Conservation (phyloP, 2,888 invertebrate genomes). For the Bellardia pandia region DNA sequence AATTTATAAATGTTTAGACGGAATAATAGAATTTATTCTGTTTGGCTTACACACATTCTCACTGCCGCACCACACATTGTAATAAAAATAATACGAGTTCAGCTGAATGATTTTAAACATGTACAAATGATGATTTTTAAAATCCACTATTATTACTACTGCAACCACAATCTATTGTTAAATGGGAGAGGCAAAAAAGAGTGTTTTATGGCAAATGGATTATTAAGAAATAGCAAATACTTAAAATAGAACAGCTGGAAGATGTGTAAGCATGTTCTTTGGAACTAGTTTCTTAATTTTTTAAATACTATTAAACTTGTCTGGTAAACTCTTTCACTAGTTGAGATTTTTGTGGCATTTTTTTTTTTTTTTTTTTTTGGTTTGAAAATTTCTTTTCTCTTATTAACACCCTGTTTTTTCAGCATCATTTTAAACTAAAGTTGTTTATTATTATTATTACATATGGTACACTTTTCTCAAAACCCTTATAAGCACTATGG, state of each 20-base stretch:
- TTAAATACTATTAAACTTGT: no score
- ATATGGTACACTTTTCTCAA: not conserved
- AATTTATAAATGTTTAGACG: conserved; percentile 33
- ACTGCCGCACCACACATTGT: not conserved
- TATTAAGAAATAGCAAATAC: no score
- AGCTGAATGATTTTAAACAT: conserved; percentile 32
- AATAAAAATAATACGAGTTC: conserved; percentile 3
- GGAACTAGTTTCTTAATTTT: no score
- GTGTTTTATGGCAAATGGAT: not conserved
- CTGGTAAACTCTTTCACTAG: no score
- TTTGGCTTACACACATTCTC: no score
- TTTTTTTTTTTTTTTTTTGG: no score
- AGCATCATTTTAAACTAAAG: not conserved
- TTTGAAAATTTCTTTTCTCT: no score
- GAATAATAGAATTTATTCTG: not conserved
- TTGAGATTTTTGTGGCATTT: no score
- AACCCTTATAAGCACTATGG: not conserved
- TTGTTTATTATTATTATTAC: conserved; percentile 16
- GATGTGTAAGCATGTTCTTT: no score
- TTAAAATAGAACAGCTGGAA: no score
- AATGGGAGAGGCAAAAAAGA: not conserved
- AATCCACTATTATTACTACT: conserved; percentile 26
- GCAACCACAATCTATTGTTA: conserved; percentile 3
- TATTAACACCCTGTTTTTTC: not conserved
- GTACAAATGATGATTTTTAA: conserved; percentile 55